Evolutionary conservation across 2,888 invertebrate species (phyloP), one percentile per base, ranked within the genome.

Genomic region (Pachydiplax longipennis): DNA sequence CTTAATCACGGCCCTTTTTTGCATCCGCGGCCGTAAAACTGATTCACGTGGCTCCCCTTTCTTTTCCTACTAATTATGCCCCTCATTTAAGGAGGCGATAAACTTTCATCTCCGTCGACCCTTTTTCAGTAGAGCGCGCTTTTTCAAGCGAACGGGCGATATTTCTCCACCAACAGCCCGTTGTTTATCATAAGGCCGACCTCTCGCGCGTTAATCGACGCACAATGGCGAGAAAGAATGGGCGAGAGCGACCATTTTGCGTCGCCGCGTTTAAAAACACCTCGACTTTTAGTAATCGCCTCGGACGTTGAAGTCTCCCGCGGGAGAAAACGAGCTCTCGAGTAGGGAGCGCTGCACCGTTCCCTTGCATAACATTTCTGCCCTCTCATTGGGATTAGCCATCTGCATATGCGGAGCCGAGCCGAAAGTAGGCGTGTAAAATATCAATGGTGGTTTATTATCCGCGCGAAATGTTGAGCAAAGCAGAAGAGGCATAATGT

Each of bases 391-490:
- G 87, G 35, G 61, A 48, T 58, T 61, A 61, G 87, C n/a, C 37
- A 87, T 87, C 61, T 87, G 87, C 58, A 87, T 87, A 87, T 37
- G 87, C 87, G 37, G 61, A 87, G 35, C 87, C 87, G 73, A 87
- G 35, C 87, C 87, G 73, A 87, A 87, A 87, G 87, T 61, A 87
- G 87, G 87, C 87, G 87, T 87, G 87, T 53, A 87, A 87, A 87
- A 87, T 87, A 87, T 65, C 87, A 87, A 87, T 87, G 61, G 58
- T 87, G 40, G 87, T 87, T 87, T 87, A 87, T 87, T 87, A 87
- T 37, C 61, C 3, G 37, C 22, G n/a, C n/a, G 87, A 53, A 87
- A 87, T 87, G 87, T 87, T 87, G 87, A 87, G 87, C 87, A 87
- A 87, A 87, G 58, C 48, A 61, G 58, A 61, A 37, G 83, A 37